Conservation (phyloP, 2,113 vertebrate species). For the Donacobius atricapilla region DNA sequence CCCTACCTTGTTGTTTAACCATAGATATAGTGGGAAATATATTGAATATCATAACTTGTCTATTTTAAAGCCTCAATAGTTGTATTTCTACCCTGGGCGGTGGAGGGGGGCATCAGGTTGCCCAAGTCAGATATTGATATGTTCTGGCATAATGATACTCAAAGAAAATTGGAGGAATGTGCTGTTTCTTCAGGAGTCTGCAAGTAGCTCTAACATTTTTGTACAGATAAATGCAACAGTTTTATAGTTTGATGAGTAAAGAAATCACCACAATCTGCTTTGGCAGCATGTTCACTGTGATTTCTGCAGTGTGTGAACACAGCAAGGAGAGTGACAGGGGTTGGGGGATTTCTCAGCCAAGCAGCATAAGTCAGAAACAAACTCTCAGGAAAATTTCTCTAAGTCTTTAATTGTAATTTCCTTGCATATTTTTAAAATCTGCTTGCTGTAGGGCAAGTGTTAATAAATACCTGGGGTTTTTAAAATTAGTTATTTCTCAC, state of each 20-base stretch:
- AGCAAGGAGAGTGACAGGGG: neutral
- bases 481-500: neutral
- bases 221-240: neutral
- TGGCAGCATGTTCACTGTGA: constrained; percentile 13
- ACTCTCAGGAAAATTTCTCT: neutral
- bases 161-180: neutral
- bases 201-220: constrained; percentile 23
- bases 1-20: neutral
- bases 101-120: neutral
- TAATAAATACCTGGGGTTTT: neutral
- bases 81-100: neutral
- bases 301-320: constrained; percentile 39
- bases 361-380: constrained; percentile 15
- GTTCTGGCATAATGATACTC: neutral
- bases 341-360: constrained; percentile 39
- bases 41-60: neutral
- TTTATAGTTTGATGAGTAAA: constrained; percentile 16
- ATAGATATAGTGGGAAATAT: neutral
- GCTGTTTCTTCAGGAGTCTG: neutral
- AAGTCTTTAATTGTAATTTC: neutral
- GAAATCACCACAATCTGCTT: constrained; percentile 44
- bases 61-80: neutral
- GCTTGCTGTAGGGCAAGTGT: neutral
- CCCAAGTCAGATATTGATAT: neutral
- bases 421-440: neutral